These are phyloP conservation scores for Drosophila kokeensis DNA, from an alignment of 2,888 invertebrate species.

Conservation along the genomic window DNA sequence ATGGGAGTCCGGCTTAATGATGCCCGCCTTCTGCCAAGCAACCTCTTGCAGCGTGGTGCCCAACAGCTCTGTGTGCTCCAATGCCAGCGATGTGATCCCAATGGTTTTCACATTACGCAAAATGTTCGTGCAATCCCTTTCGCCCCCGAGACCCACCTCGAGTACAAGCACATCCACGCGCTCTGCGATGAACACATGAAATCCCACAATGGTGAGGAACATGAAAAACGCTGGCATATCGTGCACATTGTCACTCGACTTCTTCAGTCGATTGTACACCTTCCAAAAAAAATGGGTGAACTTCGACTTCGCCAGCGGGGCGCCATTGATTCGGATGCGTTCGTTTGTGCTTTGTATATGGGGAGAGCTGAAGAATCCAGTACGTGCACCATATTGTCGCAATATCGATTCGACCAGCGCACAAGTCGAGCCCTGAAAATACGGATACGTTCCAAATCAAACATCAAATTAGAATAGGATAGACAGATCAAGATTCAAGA, in stretches of 20 bases:
- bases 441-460: background rate
- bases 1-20: slow-evolving; percentile 91
- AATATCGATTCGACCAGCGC: slow-evolving; percentile 96
- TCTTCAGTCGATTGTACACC: slow-evolving; percentile 89
- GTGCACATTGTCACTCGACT: slow-evolving; percentile 86
- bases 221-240: slow-evolving; percentile 98
- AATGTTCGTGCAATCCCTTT: slow-evolving; percentile 97
- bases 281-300: slow-evolving; percentile 94
- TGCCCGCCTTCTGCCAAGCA: slow-evolving; percentile 97
- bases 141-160: slow-evolving; percentile 99
- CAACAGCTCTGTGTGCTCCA: slow-evolving; percentile 94
- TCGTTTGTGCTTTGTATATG: slow-evolving; percentile 97
- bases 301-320: slow-evolving; percentile 89
- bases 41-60: slow-evolving; percentile 94
- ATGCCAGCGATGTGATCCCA: slow-evolving; percentile 95
- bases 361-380: slow-evolving; percentile 98
- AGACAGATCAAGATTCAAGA: background rate
- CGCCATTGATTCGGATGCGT: slow-evolving; percentile 94
- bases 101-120: slow-evolving; percentile 93
- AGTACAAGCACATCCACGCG: slow-evolving; percentile 96
- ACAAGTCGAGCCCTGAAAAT: slow-evolving; percentile 93
- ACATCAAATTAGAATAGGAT: background rate
- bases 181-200: slow-evolving; percentile 93
- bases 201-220: slow-evolving; percentile 96
- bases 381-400: slow-evolving; percentile 92